Percentiles rank a stretch among this genome's conserved stretches.
These are phyloP conservation scores for Galemys pyrenaicus DNA, from an alignment of 2,113 vertebrate species.

Conservation along the genomic window DNA sequence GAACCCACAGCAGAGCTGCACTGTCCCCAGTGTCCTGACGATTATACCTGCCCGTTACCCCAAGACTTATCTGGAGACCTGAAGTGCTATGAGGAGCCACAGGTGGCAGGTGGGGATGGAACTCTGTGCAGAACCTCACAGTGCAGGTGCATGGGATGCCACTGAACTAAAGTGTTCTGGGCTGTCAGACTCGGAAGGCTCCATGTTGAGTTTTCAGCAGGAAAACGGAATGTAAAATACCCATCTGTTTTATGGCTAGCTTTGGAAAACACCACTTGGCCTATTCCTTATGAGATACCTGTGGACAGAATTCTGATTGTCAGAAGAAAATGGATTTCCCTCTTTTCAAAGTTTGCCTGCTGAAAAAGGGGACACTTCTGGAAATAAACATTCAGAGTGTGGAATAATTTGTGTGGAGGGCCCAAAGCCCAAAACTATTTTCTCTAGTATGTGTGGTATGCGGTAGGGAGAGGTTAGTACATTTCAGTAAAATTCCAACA, in stretches of 20 bases:
- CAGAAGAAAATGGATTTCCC: not conserved
- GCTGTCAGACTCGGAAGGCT: not conserved
- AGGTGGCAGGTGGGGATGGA: not conserved
- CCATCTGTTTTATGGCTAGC: not conserved
- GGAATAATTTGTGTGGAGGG: not conserved
- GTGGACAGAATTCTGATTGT: not conserved
- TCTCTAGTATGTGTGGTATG: slow-evolving; percentile 44
- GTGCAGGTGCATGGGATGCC: not conserved
- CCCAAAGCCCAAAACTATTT: slow-evolving; percentile 37
- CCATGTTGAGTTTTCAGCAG: not conserved
- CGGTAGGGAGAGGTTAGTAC: slow-evolving; percentile 28
- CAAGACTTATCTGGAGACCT: not conserved
- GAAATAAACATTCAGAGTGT: not conserved
- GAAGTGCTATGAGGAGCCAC: not conserved
- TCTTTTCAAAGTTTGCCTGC: slow-evolving; percentile 4
- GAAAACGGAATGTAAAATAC: not conserved
- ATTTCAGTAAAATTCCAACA: slow-evolving; percentile 58
- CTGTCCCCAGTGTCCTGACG: not conserved
- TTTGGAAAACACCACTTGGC: not conserved
- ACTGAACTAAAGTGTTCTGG: not conserved
- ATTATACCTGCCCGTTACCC: fast-evolving
- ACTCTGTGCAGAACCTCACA: not conserved
- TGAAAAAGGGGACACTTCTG: not conserved
- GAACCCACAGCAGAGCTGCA: not conserved
- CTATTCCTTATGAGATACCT: not conserved